A percentile compares a stretch with the other conserved stretches of the same genome.
These are phyloP conservation scores for Sphecodes monilicornis DNA, from an alignment of 2,888 invertebrate genomes.

Conservation along the genomic window DNA sequence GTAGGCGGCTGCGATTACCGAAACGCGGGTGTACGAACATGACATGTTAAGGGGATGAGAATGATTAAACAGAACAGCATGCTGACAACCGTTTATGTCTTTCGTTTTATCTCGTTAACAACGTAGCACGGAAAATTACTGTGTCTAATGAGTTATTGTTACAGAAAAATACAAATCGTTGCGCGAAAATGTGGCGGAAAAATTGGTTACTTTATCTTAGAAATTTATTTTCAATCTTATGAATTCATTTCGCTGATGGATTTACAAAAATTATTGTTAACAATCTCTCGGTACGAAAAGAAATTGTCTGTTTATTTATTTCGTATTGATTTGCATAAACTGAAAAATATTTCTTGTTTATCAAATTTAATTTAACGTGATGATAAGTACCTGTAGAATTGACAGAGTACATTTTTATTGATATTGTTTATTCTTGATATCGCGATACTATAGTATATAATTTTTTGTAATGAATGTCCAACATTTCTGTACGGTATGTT, in stretches of 20 bases:
- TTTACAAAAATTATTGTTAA: not conserved
- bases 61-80: constrained; percentile 49
- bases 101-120: not conserved
- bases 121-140: constrained; percentile 33
- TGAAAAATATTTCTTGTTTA: too few relatives aligned
- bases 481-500: too few relatives aligned
- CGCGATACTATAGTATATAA: too few relatives aligned
- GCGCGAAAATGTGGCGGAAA: not conserved
- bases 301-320: too few relatives aligned
- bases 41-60: constrained; percentile 43
- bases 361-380: too few relatives aligned
- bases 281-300: too few relatives aligned
- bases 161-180: not conserved
- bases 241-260: not conserved
- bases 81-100: constrained; percentile 36
- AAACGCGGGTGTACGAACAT: constrained; percentile 14
- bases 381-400: too few relatives aligned
- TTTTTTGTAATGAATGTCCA: too few relatives aligned
- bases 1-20: constrained; percentile 23
- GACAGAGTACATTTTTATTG: too few relatives aligned
- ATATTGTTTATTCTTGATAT: too few relatives aligned
- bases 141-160: constrained; percentile 24
- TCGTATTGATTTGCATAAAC: too few relatives aligned
- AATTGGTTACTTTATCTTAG: not conserved
- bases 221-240: not conserved